Conservation (phyloP, 2,888 invertebrate species). For the Allacma fusca region DNA sequence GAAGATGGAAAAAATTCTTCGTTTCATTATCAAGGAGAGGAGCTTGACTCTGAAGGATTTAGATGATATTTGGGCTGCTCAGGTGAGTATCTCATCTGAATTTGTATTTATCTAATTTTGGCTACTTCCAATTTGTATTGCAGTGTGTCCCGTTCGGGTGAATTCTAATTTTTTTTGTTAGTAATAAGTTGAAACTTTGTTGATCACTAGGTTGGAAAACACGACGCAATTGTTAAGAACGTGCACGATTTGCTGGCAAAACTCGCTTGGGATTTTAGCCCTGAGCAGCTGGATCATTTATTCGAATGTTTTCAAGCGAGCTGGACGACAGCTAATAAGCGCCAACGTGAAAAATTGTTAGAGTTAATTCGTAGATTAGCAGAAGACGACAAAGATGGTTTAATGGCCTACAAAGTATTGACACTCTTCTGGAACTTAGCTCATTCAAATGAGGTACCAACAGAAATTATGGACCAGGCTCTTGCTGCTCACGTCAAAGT, state of each 20-base stretch:
- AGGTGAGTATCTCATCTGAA: conserved; percentile 65
- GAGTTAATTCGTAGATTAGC: conserved; percentile 94
- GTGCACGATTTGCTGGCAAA: conserved; percentile 95
- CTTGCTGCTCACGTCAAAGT: conserved; percentile 95
- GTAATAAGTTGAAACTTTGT: conserved; percentile 60
- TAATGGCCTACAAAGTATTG: conserved; percentile 96
- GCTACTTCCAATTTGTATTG: too few species aligned
- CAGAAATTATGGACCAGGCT: conserved; percentile 97
- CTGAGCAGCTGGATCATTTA: conserved; percentile 94
- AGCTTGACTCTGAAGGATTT: conserved; percentile 88
- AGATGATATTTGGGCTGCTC: conserved; percentile 96
- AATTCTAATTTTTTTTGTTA: too few species aligned
- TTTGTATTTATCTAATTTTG: too few species aligned
- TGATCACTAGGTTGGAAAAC: conserved; percentile 78
- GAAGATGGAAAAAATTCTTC: conserved; percentile 94
- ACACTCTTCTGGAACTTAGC: conserved; percentile 96
- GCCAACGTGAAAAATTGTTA: conserved; percentile 92
- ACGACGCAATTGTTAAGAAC: conserved; percentile 98
- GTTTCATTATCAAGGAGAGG: conserved; percentile 94
- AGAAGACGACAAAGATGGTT: conserved; percentile 98
- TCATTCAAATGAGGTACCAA: conserved; percentile 93
- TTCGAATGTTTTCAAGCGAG: conserved; percentile 86
- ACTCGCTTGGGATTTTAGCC: conserved; percentile 97
- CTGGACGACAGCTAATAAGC: conserved; percentile 95
- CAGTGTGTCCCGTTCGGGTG: too few species aligned